phyloP scores from a whole-genome alignment of 2,888 invertebrate genomes.

The Dorcus hopei region DNA sequence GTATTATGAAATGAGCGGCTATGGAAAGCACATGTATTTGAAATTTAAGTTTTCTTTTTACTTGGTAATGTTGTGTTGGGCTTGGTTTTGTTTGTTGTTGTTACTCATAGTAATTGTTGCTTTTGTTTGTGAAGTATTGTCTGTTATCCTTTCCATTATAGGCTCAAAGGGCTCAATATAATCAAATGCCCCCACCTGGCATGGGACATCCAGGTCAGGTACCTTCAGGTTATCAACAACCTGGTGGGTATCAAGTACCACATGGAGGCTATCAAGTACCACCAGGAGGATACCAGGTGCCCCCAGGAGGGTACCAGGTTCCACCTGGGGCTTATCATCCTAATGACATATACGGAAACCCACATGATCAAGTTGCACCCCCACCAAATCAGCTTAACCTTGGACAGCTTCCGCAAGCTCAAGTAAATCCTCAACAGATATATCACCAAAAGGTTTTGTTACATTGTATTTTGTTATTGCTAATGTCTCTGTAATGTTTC shows the following conservation, averaged over 20 bases:
- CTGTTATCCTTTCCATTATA: neutral
- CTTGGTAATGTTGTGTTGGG: too few species aligned
- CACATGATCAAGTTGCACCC: conserved; percentile 1
- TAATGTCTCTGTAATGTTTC: neutral
- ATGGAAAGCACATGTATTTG: too few species aligned
- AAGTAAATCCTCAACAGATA: conserved; percentile 26
- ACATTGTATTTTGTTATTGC: conserved; percentile 14
- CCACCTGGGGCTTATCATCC: conserved; percentile 7
- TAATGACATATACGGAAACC: neutral
- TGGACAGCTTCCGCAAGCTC: conserved; percentile 15
- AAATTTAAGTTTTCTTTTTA: too few species aligned
- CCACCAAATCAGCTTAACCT: conserved; percentile 21
- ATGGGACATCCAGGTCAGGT: conserved; percentile 15
- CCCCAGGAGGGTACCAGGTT: conserved; percentile 11
- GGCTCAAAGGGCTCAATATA: neutral
- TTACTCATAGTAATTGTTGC: too few species aligned
- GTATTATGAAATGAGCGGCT: too few species aligned
- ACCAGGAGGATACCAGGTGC: conserved; percentile 14
- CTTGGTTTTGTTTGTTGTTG: too few species aligned
- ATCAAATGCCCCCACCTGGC: conserved; percentile 8
- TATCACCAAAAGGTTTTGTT: conserved; percentile 25
- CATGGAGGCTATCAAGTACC: conserved; percentile 13
- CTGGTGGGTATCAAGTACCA: conserved; percentile 10
- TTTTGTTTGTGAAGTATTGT: neutral
- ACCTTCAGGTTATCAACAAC: conserved; percentile 20